Base-by-base conservation (phyloP, 2,113 vertebrate genomes). In the Galemys pyrenaicus region DNA sequence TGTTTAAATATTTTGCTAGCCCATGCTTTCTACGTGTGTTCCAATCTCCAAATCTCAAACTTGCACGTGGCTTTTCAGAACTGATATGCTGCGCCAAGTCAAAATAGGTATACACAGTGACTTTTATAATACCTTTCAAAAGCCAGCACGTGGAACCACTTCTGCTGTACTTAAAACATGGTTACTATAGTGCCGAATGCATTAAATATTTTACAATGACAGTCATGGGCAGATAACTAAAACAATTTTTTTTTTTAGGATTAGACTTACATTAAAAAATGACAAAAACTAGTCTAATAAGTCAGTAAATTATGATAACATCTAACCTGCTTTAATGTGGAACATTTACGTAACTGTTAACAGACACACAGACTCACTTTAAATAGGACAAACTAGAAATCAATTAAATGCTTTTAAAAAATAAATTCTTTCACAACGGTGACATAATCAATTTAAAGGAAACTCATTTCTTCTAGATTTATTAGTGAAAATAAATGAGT, bases 281-380 rank as follows among this genome's bases (percentile, higher is more conserved):
- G 94, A 98, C 96, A 97, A 95, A 95, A 75, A 95, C 91, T 95
- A 70, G 92, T 89, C 92, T 96, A 97, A 94, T 93, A 97, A 97
- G 96, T 98, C 97, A 98, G 95, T 97, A 98, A 98, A 94, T 96
- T 97, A 75, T 44, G 98, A 98, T 98, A 98, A 96, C 95, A 98
- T 98, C 98, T 98, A 98, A 97, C 97, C 98, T 98, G 98, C 93
- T 98, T 98, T 98, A 97, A 98, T 97, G 97, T 96, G 92, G 98
- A 98, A 96, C 98, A 97, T 98, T 98, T 98, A 98, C 94, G 93
- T 98, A 98, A 98, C 92, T 44, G 82, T 93, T 87, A 96, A 89
- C 81, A 81, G 93, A 96, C 92, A 97, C 92, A 95, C 80, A 94
- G 96, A 98, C 97, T 75, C 95, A 87, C 20, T 93, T 94, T 94